Base-by-base conservation (phyloP, 2,888 invertebrate genomes). In the Craniophora ligustri region DNA sequence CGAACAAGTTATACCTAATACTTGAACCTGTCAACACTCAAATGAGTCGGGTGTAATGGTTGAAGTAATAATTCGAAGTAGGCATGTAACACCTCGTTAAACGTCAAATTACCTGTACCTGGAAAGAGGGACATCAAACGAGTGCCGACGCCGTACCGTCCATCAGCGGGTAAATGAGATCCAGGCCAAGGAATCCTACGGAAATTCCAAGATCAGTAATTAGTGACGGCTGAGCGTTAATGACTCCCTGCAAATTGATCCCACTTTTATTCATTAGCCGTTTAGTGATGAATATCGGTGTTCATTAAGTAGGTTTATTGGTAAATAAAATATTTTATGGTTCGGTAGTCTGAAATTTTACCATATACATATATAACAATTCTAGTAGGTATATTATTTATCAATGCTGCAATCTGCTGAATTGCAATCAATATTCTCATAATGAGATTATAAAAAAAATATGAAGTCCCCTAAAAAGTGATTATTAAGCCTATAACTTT, bases 151-250 rank as follows among this genome's bases (percentile, higher is more conserved):
- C 34, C 55, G 41, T 47, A 49, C 50, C 46, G 47, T 45, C 61
- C 56, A 50, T 67, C 61, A 54, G 31, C 44, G 34, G 39, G 39
- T 63, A 73, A 82, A 76, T 76, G 77, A 81, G 75, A 67, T 72
- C 65, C 53, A 59, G 55, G 71, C 47, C 59, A 60, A 72, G 60
- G 70, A 72, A 76, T 78, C 70, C 73, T 48, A 62, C 62, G 72
- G 69, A 75, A 81, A 82, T 82, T 77, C 77, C 79, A 67, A 71
- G 74, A 76, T 72, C 77, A 70, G 84, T 84, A 84, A 88, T 89
- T 89, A 89, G 78, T 65, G 71, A 61, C 69, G 75, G 40, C 45
- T 55, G 48, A 45, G 49, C 54, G 72, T 79, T 88, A 88, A 89
- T 83, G 86, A 81, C 74, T 14, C 65, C 56, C 68, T 54, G 77